phyloP scores from a whole-genome alignment of 2,888 invertebrate species.

The Chromoteleia sp. region DNA sequence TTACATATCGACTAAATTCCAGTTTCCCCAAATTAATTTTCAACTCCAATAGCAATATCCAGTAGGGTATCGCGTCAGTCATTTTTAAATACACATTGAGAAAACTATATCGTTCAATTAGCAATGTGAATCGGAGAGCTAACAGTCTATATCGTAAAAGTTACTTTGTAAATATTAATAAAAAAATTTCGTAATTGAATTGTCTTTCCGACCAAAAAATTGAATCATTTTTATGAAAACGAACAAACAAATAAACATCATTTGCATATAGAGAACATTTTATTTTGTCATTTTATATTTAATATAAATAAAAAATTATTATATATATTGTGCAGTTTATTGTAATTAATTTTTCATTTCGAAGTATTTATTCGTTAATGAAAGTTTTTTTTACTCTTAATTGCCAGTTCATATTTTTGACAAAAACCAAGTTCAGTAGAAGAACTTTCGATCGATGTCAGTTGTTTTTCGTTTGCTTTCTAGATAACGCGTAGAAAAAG shows the following conservation, averaged over 20 bases:
- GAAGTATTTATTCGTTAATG: no score
- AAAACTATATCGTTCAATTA: conserved; percentile 3
- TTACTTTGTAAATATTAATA: not conserved
- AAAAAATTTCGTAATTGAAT: not conserved
- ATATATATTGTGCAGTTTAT: no score
- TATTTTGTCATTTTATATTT: not conserved
- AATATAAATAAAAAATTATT: not conserved
- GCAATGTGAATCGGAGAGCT: not conserved
- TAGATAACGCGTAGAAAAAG: no score
- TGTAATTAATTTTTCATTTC: no score
- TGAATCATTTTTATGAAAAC: not conserved
- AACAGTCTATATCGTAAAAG: not conserved
- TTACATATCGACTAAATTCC: not conserved
- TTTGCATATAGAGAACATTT: no score
- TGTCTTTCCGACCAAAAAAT: not conserved
- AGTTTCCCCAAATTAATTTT: not conserved
- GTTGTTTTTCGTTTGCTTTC: no score
- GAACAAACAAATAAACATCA: not conserved
- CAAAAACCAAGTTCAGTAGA: no score
- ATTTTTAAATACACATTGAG: conserved; percentile 9
- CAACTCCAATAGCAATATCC: conserved; percentile 12
- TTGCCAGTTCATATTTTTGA: no score
- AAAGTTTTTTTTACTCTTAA: no score
- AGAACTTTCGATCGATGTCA: no score
- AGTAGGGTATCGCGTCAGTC: conserved; percentile 2